Base-by-base conservation (phyloP, 2,797 vertebrate species). In the Ptychobarbus kaznakovi region DNA sequence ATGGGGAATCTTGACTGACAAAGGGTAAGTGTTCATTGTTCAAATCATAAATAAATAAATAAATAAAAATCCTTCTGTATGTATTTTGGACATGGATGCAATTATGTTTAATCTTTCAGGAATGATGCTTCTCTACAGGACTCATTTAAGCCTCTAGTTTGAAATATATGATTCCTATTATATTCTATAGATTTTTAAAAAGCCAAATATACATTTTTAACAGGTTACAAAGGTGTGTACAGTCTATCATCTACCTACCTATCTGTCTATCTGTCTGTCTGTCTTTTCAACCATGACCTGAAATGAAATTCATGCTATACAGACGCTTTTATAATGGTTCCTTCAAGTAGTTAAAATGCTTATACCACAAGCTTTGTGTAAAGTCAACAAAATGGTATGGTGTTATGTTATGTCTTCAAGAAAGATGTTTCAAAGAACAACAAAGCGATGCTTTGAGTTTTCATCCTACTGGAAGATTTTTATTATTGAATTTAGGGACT, bases 1-100 rank as follows among this genome's bases (percentile, higher is more conserved):
- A n/a, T 75, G 15, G 49, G 61, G 61, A 65, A 80, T 80, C 61
- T 49, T 49, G 28, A 10, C 61, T 35, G 42, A 80, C 78, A 68
- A 49, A 66, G 18, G 18, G 44, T 13, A 80, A 66, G 6, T 66
- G 42, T 65, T 80, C 4, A 32, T 32, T 51, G 61, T 35, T 66
- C n/a, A 46, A 42, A 80, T 66, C 61, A n/a, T n/a, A n/a, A n/a
- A n/a, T n/a, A n/a, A n/a, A n/a, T n/a, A n/a, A 28, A 53, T 10
- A 75, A 53, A 53, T 18, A 32, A 35, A 51, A 38, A 18, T 51
- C 46, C 16, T 35, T 18, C 15, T 35, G 7, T 66, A 35, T 35
- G 65, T 10, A 66, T 35, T 35, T 66, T 35, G 15, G 65, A 35
- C 1, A 66, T 66, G 15, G 3, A 66, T 5, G 2, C 3, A 66